phyloP scores from a whole-genome alignment of 2,113 vertebrate species.

The Corythornis vintsioides region DNA sequence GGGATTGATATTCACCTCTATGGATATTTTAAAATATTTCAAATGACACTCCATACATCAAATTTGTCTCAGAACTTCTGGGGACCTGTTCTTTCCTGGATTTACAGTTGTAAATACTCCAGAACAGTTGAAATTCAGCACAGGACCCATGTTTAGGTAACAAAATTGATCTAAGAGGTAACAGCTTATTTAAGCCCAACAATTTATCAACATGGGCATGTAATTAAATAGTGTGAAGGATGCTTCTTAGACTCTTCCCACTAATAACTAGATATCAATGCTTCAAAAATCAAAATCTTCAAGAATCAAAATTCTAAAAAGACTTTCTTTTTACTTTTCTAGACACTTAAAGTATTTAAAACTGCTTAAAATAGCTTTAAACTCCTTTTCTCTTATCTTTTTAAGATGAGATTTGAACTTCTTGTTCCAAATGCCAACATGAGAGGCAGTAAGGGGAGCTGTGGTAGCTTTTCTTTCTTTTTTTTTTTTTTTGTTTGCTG shows the following conservation, averaged over 20 bases:
- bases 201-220: neutral
- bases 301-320: neutral
- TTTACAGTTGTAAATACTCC: neutral
- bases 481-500: neutral
- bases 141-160: neutral
- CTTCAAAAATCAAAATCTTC: no score
- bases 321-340: neutral
- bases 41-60: neutral
- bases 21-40: neutral
- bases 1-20: neutral
- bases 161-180: neutral
- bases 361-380: neutral
- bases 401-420: neutral
- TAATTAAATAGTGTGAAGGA: neutral
- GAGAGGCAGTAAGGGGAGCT: constrained; percentile 21
- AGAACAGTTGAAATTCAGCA: neutral
- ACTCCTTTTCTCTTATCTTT: neutral
- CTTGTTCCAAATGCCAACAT: neutral
- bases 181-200: neutral
- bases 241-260: neutral
- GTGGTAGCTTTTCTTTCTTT: neutral
- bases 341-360: neutral
- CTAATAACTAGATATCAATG: neutral
- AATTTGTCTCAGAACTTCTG: neutral
- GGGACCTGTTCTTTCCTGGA: neutral